phyloP scores from a whole-genome alignment of 2,888 invertebrate species.

The Amblyjoppa proteus region DNA sequence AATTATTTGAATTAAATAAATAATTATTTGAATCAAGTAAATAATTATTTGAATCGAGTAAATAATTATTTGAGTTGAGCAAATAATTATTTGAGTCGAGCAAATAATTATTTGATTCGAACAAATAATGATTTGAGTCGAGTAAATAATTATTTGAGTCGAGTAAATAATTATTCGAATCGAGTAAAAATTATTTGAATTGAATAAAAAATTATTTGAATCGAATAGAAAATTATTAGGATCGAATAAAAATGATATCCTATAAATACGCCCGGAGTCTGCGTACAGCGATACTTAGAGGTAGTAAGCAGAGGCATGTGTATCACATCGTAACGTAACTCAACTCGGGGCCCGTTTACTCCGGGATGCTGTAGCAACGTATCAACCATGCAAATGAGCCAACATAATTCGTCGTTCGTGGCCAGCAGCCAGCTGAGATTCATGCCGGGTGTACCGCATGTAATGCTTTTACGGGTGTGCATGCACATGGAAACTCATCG shows the following conservation, averaged over 20 bases:
- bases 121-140: too few relatives aligned
- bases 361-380: constrained; percentile 75
- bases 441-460: constrained; percentile 42
- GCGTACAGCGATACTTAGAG: constrained; percentile 31
- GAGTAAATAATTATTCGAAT: too few relatives aligned
- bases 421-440: constrained; percentile 59
- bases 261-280: constrained; percentile 18
- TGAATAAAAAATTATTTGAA: too few relatives aligned
- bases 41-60: not conserved
- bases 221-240: not conserved
- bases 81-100: too few relatives aligned
- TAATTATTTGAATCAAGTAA: not conserved
- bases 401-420: constrained; percentile 79
- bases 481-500: constrained; percentile 32
- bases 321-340: constrained; percentile 62
- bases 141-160: too few relatives aligned
- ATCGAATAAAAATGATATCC: not conserved
- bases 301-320: constrained; percentile 52
- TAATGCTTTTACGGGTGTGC: constrained; percentile 48
- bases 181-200: too few relatives aligned
- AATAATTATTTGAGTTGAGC: too few relatives aligned
- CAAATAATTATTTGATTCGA: too few relatives aligned
- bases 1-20: too few relatives aligned
- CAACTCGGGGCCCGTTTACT: constrained; percentile 70
- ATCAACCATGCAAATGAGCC: constrained; percentile 80